Evolutionary conservation across 2,797 vertebrate genomes (phyloP).

Genomic region (Paramormyrops hopkinsi): DNA sequence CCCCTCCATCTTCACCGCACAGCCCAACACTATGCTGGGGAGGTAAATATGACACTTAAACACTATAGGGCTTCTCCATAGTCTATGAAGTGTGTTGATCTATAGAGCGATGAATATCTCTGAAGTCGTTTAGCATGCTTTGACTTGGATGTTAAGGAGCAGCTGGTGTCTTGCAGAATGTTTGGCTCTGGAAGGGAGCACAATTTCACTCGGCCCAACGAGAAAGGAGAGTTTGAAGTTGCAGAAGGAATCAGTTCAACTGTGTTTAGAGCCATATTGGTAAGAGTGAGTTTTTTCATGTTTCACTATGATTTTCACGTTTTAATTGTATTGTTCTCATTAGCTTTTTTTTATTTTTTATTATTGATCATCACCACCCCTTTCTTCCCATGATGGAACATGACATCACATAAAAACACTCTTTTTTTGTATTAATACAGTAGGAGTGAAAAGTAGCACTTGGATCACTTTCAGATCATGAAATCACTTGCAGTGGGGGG

Average conservation of each 20-base stretch:
- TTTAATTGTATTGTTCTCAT: not conserved
- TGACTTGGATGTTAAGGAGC: not conserved
- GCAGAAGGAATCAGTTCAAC: slow-evolving; percentile 98
- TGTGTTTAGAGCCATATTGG: slow-evolving; percentile 95
- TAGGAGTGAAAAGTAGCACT: not conserved
- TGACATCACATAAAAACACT: not conserved
- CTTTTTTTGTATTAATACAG: not conserved
- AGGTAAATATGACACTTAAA: slow-evolving; percentile 58
- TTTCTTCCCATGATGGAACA: not conserved
- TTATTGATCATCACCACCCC: not conserved
- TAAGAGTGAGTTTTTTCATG: slow-evolving; percentile 51
- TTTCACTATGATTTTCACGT: not conserved
- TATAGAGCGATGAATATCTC: not conserved
- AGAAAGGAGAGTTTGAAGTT: slow-evolving; percentile 95
- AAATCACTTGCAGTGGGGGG: not conserved
- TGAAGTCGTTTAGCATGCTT: not conserved
- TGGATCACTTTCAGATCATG: not conserved
- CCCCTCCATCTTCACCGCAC: slow-evolving; percentile 93
- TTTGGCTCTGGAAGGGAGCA: slow-evolving; percentile 98
- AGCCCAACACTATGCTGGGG: slow-evolving; percentile 99
- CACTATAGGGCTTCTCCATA: not conserved
- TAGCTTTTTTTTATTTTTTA: not conserved
- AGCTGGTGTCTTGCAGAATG: slow-evolving; percentile 69
- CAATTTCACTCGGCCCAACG: slow-evolving; percentile 96
- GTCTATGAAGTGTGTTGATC: not conserved